These are phyloP conservation scores for Chiroxiphia lanceolata DNA, from an alignment of 2,797 vertebrate genomes.

Conservation along the genomic window DNA sequence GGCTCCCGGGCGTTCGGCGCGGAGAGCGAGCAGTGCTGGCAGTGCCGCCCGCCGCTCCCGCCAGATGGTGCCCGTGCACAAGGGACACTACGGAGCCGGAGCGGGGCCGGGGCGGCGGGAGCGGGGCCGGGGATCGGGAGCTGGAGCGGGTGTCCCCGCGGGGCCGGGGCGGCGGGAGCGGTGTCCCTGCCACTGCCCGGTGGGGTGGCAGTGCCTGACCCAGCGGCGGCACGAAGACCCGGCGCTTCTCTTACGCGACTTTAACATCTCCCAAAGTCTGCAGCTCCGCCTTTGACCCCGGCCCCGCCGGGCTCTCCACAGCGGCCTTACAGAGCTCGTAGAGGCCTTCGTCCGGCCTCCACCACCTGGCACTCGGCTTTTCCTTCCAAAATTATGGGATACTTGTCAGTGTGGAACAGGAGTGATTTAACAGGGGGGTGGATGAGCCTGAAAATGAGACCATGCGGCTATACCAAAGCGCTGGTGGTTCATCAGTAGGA, in stretches of 20 bases:
- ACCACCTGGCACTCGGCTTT: neutral
- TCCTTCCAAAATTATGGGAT: neutral
- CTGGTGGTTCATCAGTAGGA: neutral
- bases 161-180: fast-evolving
- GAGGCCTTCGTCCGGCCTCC: too few species aligned
- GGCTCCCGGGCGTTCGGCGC: fast-evolving
- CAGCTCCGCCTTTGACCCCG: too few species aligned
- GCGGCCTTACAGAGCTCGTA: neutral
- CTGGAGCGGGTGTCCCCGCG: neutral
- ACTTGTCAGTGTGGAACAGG: fast-evolving
- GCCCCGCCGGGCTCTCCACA: neutral
- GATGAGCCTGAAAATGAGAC: neutral
- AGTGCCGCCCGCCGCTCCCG: neutral
- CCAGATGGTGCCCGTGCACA: constrained; percentile 75
- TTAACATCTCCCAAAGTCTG: fast-evolving
- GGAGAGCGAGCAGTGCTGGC: too few species aligned
- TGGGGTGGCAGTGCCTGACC: neutral
- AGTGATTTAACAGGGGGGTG: neutral
- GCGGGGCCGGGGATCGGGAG: neutral
- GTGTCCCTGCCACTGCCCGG: too few species aligned
- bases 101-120: neutral
- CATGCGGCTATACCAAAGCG: neutral
- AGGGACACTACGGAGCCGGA: neutral
- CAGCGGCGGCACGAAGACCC: fast-evolving
- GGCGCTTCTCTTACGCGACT: neutral